Conservation (phyloP, 2,888 invertebrate species). For the Ormia ochracea region DNA sequence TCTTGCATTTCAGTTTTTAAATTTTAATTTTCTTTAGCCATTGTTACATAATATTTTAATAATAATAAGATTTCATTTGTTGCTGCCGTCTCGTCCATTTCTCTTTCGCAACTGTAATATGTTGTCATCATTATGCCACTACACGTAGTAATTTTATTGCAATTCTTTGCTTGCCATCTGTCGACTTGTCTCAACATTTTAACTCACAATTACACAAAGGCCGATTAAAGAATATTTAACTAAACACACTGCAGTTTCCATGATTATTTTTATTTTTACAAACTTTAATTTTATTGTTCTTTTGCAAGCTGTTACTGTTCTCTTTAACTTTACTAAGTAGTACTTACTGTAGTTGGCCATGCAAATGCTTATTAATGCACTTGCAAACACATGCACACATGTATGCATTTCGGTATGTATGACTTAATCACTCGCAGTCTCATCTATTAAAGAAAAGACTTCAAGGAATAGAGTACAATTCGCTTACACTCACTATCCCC, state of each 20-base stretch:
- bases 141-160: not conserved
- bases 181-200: conserved; percentile 18
- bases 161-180: not conserved
- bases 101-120: not conserved
- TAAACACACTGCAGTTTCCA: not conserved
- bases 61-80: conserved; percentile 1
- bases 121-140: not conserved
- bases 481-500: conserved; percentile 7
- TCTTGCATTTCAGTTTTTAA: too few species aligned
- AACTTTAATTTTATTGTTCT: not conserved
- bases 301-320: not conserved
- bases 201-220: conserved; percentile 57
- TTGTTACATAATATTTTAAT: conserved; percentile 24
- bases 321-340: not conserved
- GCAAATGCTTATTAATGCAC: not conserved
- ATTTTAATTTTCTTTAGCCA: conserved; percentile 7
- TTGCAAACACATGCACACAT: not conserved
- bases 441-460: not conserved
- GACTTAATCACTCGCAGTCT: too few species aligned
- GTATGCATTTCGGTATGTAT: too few species aligned
- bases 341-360: not conserved
- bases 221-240: conserved; percentile 50
- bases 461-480: not conserved
- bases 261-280: not conserved
- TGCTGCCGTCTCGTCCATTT: not conserved